Percentiles rank a stretch among this genome's conserved stretches.
Evolutionary conservation across 1,140 invertebrate species (phyloP).

Genomic region (Tetraneura akinire): DNA sequence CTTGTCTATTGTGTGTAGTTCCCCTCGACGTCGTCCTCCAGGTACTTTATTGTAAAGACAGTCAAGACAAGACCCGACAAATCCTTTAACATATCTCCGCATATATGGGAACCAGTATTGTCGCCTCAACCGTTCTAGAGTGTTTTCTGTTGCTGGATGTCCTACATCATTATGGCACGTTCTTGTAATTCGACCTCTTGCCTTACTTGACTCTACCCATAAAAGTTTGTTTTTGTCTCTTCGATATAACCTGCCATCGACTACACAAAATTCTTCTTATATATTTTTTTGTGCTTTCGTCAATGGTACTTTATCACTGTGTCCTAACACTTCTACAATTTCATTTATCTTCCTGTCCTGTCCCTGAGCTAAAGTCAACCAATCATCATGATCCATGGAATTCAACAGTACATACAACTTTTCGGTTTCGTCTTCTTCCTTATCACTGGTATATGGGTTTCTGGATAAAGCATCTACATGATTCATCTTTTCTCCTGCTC

Average conservation of each 20-base stretch:
- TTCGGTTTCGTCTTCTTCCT: background rate
- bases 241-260: slow-evolving; percentile 17
- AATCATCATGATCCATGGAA: too few relatives aligned
- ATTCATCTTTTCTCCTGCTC: background rate
- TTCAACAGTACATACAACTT: background rate
- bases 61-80: background rate
- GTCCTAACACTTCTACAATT: background rate
- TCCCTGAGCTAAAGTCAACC: background rate
- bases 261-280: background rate
- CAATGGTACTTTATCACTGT: background rate
- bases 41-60: slow-evolving; percentile 2
- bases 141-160: background rate
- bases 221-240: background rate
- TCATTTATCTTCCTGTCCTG: background rate
- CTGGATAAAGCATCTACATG: background rate
- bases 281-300: background rate
- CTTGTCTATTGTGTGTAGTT: too few relatives aligned
- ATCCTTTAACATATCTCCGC: too few relatives aligned
- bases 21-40: background rate
- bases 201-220: background rate
- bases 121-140: background rate
- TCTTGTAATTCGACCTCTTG: background rate
- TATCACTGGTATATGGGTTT: background rate
- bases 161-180: background rate
- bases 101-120: slow-evolving; percentile 9